Percentiles rank a stretch among this genome's conserved stretches.
These are phyloP conservation scores for Danio choprae DNA, from an alignment of 2,797 vertebrate species.

Conservation along the genomic window DNA sequence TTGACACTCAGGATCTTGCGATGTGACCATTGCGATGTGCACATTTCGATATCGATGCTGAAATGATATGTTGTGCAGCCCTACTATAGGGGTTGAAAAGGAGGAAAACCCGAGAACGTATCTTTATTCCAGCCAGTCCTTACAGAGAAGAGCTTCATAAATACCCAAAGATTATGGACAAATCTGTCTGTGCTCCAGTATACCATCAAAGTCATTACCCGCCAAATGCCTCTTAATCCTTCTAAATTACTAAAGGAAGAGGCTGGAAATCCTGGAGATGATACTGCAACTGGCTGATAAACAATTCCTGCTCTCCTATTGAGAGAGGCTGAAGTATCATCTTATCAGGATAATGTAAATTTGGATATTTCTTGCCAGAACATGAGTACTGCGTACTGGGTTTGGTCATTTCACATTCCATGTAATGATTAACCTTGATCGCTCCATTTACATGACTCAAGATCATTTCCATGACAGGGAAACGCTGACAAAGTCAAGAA, in stretches of 20 bases:
- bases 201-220: constrained; percentile 5
- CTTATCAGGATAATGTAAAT: not conserved
- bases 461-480: not conserved
- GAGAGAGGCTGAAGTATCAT: not conserved
- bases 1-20: too few relatives aligned
- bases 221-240: constrained; percentile 2
- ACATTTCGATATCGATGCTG: too few relatives aligned
- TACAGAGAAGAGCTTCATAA: constrained; percentile 2
- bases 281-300: constrained; percentile 13
- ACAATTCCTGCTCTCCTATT: not conserved
- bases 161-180: not conserved
- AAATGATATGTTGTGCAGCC: too few relatives aligned
- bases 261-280: not conserved
- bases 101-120: not conserved
- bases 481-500: not conserved
- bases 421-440: not conserved
- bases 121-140: not conserved
- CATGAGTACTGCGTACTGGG: not conserved
- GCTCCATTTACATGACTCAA: not conserved
- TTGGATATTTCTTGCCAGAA: not conserved
- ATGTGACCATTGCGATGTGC: too few relatives aligned
- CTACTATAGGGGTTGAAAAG: not conserved
- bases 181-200: not conserved
- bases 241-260: constrained; percentile 1
- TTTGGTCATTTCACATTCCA: not conserved